Evolutionary conservation across 1,140 invertebrate genomes (phyloP).

Genomic region (Ips typographus): DNA sequence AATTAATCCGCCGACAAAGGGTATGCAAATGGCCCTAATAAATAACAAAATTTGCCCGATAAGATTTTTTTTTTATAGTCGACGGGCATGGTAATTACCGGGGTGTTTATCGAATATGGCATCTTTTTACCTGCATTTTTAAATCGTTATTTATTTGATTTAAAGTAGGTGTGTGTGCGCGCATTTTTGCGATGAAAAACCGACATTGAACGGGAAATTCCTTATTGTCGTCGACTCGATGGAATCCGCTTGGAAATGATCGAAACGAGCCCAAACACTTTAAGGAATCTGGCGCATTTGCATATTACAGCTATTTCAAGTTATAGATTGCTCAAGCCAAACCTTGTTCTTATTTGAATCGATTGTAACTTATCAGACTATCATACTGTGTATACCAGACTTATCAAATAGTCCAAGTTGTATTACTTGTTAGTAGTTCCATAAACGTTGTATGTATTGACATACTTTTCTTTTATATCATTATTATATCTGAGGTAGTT

Average conservation of each 20-base stretch:
- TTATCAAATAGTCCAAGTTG: no score
- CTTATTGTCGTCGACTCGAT: background rate
- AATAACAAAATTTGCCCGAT: slow-evolving; percentile 4
- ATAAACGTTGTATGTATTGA: no score
- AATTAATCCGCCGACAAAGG: slow-evolving; percentile 5
- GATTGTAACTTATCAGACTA: no score
- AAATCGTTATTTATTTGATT: background rate
- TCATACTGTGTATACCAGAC: no score
- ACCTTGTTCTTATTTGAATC: no score
- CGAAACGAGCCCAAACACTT: no score
- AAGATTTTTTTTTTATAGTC: slow-evolving; percentile 3
- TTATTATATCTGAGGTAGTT: no score
- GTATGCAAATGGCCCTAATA: slow-evolving; percentile 3
- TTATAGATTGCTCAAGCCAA: background rate
- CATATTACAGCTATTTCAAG: slow-evolving; percentile 1
- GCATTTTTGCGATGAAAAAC: background rate
- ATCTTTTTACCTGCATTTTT: slow-evolving; percentile 2
- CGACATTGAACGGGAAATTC: background rate
- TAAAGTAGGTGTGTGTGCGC: no score
- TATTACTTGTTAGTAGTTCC: no score
- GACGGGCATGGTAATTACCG: slow-evolving; percentile 1
- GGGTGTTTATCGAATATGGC: background rate
- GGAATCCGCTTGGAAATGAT: no score
- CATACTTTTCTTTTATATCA: no score
- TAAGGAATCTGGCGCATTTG: background rate